Percentiles rank a stretch among this genome's conserved stretches.
phyloP scores from a whole-genome alignment of 2,113 vertebrate genomes.

The Menidia beryllina region DNA sequence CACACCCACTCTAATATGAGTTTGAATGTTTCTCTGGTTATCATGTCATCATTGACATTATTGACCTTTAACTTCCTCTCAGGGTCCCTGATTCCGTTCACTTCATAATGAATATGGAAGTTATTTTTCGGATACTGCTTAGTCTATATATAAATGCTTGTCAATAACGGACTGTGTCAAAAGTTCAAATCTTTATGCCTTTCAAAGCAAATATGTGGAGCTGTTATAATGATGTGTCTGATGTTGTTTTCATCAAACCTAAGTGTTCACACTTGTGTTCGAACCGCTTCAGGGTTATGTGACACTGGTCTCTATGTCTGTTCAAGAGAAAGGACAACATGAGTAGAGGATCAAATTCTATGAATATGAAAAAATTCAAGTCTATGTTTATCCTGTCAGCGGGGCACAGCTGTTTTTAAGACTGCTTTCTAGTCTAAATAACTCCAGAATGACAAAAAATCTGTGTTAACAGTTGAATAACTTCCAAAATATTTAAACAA shows the following conservation, averaged over 20 bases:
- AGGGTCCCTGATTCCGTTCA: neutral
- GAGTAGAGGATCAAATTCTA: neutral
- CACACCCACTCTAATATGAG: slow-evolving; percentile 23
- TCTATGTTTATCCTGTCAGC: neutral
- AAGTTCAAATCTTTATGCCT: neutral
- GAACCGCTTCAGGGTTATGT: too few species aligned
- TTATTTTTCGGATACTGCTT: slow-evolving; percentile 6
- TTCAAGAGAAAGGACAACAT: neutral
- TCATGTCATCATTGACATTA: slow-evolving; percentile 30
- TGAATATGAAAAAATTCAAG: neutral
- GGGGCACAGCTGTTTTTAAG: neutral
- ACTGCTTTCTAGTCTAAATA: slow-evolving; percentile 5
- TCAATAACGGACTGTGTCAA: neutral
- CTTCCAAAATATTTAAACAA: neutral
- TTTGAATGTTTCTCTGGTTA: slow-evolving; percentile 2
- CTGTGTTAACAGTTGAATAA: neutral
- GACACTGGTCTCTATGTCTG: neutral
- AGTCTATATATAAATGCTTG: neutral
- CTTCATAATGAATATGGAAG: slow-evolving; percentile 5
- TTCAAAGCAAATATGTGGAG: neutral
- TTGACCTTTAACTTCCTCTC: slow-evolving; percentile 28
- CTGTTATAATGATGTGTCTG: too few species aligned
- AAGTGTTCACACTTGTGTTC: too few species aligned
- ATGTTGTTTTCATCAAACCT: too few species aligned
- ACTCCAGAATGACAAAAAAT: neutral